Conservation (phyloP, 2,113 vertebrate genomes). For the Empidonax alnorum region DNA sequence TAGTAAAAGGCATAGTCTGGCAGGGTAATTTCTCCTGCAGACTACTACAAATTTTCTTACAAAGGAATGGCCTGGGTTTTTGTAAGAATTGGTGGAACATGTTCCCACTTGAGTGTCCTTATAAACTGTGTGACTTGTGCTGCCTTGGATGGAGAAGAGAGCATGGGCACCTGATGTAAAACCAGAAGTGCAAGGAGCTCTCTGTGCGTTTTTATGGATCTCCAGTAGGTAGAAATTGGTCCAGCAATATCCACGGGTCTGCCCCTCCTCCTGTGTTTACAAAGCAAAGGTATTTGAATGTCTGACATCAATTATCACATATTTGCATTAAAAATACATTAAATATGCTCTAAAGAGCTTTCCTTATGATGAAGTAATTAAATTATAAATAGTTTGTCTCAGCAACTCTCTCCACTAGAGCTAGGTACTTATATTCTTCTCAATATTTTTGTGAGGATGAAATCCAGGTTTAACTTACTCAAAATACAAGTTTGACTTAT, state of each 20-base stretch:
- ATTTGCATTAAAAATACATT: conserved; percentile 5
- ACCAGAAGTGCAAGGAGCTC: neutral
- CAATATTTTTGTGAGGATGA: neutral
- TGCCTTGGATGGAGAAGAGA: neutral
- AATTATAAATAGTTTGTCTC: neutral
- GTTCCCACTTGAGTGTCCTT: neutral
- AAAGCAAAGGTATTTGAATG: neutral
- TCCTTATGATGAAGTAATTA: neutral
- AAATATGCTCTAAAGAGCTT: neutral
- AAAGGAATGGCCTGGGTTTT: neutral
- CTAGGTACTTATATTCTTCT: neutral
- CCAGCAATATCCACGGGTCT: neutral
- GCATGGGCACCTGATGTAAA: neutral
- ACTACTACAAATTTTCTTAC: neutral
- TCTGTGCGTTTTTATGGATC: neutral
- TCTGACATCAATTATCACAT: neutral
- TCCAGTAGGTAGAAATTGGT: neutral
- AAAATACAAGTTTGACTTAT: neutral
- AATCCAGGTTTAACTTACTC: neutral
- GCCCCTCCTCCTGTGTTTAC: neutral
- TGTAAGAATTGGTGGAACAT: neutral
- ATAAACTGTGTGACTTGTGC: neutral
- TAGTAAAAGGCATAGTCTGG: neutral
- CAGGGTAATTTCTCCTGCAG: neutral
- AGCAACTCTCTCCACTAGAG: neutral